Evolutionary conservation across 2,113 vertebrate species (phyloP), one percentile per base, ranked within the genome.

Genomic region (Corvus hawaiiensis): DNA sequence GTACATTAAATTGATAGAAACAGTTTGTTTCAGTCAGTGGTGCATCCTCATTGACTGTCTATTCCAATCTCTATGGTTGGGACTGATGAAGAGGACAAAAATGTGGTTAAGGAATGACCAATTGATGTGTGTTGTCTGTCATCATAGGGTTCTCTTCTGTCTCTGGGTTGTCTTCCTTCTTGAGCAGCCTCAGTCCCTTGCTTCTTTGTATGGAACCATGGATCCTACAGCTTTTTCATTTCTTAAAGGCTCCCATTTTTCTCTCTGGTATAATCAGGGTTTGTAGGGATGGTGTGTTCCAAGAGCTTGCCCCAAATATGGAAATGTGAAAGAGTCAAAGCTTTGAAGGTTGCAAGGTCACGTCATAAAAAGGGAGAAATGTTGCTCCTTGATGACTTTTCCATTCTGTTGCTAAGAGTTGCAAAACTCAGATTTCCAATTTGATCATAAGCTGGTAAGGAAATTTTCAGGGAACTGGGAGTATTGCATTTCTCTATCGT

Each of bases 401-500:
- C 6, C 0, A 1, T 16, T 62, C 19, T 54, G 8, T 68, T 8
- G 0, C 32, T 48, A 6, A 12, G 11, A 73, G 11, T 12, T 61
- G 41, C 3, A 62, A 18, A 81, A 87, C 7, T 58, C 3, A 1
- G 19, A 32, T 46, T 79, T 92, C 19, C 22, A 19, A 6, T 80
- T 72, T 62, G 23, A 18, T 68, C 32, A 27, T n/a, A 41, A 10
- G 5, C 16, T 71, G 27, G 11, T 10, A 56, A 73, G 22, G 17
- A 35, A 21, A 27, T 24, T 82, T 54, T 46, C 32, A 62, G 30
- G 69, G 20, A 74, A 32, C 19, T 62, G 7, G 16, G 19, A 37
- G 16, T 4, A 3, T 61, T 73, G 3, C 49, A 6, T 73, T 78
- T 89, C 15, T 68, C 26, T 10, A 28, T 11, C 0, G 0, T 37